A percentile compares a stretch with the other conserved stretches of the same genome.
Conservation (phyloP, 2,113 vertebrate genomes). For the Oostethus manadensis region DNA sequence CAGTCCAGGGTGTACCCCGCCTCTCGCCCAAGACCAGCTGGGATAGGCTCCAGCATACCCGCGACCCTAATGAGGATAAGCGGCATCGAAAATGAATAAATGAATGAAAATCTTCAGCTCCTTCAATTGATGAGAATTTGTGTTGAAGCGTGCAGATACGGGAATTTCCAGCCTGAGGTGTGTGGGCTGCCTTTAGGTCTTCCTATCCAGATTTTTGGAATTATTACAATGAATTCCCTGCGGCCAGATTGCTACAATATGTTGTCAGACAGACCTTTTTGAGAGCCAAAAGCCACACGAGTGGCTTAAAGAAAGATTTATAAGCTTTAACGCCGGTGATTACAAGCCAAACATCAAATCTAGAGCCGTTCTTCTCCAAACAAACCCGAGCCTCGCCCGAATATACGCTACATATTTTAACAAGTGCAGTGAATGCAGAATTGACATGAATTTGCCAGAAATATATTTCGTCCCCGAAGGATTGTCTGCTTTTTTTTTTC, state of each 20-base stretch:
- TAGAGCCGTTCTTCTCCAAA: slow-evolving; percentile 35
- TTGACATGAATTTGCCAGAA: slow-evolving; percentile 12
- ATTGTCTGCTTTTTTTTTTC: neutral
- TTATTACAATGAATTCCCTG: neutral
- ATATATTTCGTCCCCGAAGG: slow-evolving; percentile 29
- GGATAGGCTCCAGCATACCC: too few relatives aligned
- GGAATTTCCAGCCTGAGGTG: too few relatives aligned
- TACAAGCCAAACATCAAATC: slow-evolving; percentile 43
- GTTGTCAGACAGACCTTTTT: slow-evolving; percentile 12
- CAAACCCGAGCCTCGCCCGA: slow-evolving; percentile 17
- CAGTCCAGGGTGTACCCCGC: too few relatives aligned
- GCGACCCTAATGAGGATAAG: too few relatives aligned
- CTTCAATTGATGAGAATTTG: too few relatives aligned
- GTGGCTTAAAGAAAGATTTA: slow-evolving; percentile 36
- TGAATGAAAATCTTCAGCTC: too few relatives aligned
- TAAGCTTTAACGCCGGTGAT: slow-evolving; percentile 40
- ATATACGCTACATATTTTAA: slow-evolving; percentile 20
- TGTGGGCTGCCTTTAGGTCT: too few relatives aligned
- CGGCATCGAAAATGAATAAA: too few relatives aligned
- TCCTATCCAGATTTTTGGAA: neutral
- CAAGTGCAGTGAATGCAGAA: too few relatives aligned
- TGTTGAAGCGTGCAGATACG: too few relatives aligned
- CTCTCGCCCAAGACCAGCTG: too few relatives aligned
- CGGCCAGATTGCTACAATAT: slow-evolving; percentile 20
- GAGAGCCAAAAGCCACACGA: slow-evolving; percentile 43